Evolutionary conservation across 2,113 vertebrate genomes (phyloP), one percentile per base, ranked within the genome.

Genomic region (Hemiprocne comata): DNA sequence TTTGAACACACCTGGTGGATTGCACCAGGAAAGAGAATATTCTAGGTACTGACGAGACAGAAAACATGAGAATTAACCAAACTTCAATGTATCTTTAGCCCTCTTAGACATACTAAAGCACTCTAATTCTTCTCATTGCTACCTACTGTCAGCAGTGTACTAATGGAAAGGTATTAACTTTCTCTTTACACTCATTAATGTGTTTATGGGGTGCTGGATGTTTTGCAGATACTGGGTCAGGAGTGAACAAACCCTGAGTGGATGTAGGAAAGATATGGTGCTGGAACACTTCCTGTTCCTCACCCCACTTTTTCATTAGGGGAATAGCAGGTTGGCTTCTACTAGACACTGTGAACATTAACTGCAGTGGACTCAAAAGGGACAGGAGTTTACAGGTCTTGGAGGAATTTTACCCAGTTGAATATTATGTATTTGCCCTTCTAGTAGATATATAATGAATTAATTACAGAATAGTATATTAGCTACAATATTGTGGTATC

Each of bases 191-290:
- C 6, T 31, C 21, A 34, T 40, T 12, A 8, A 31, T 40, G 26
- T 44, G 83, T 53, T 87, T 26, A 69, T 33, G 50, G 33, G 8
- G 10, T 17, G 18, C 23, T 46, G 34, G 23, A 34, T 46, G 16
- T 29, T 78, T 53, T 74, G 21, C 12, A 3, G 28, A 26, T 1
- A 1, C 13, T 1, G 0, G 6, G 4, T 69, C 33, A 7, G 46
- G 31, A 96, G 16, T 7, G 20, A n/a, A 31, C 3, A 46, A 81
- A 15, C 11, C 21, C 18, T 11, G 1, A 67, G 72, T 51, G 20
- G 64, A 57, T 12, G 55, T 19, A 28, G 46, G 38, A 61, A 58
- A 28, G 40, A 77, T 9, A 50, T 7, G 2, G 4, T 54, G 14
- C 34, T 78, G 57, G 9, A 78, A 36, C 25, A 15, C 23, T 53